Conservation (phyloP, 2,113 vertebrate species). For the Ailurus styani region DNA sequence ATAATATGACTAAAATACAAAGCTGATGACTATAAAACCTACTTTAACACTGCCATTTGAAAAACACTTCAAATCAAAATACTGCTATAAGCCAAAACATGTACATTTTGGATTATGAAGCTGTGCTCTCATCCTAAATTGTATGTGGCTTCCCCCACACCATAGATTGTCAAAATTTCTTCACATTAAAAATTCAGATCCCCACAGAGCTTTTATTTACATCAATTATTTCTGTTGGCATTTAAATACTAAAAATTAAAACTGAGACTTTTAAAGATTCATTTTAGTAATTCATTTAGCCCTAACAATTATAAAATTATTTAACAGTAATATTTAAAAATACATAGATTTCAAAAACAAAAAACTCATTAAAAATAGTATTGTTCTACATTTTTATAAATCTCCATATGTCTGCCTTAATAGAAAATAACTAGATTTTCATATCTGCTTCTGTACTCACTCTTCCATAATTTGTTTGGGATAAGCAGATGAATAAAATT, state of each 20-base stretch:
- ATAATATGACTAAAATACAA: not conserved
- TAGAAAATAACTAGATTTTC: not conserved
- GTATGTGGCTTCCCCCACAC: not conserved
- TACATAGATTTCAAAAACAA: not conserved
- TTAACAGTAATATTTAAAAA: constrained; percentile 20
- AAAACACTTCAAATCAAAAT: not conserved
- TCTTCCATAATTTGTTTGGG: not conserved
- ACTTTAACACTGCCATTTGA: not conserved
- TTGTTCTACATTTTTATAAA: not conserved
- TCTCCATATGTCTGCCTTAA: not conserved
- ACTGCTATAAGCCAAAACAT: not conserved
- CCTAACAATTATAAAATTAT: not conserved
- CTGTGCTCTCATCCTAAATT: not conserved
- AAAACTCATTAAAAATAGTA: not conserved
- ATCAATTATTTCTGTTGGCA: not conserved
- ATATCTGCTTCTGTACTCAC: not conserved
- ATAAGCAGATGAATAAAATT: not conserved
- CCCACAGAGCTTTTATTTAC: not conserved
- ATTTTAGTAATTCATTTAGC: not conserved
- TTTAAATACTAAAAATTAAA: constrained; percentile 28
- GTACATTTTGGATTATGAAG: not conserved
- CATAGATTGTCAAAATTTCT: not conserved
- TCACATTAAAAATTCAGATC: not conserved
- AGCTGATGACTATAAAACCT: not conserved
- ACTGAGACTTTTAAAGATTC: not conserved